Conservation (phyloP, 1,140 invertebrate species). For the Nomia melanderi region DNA sequence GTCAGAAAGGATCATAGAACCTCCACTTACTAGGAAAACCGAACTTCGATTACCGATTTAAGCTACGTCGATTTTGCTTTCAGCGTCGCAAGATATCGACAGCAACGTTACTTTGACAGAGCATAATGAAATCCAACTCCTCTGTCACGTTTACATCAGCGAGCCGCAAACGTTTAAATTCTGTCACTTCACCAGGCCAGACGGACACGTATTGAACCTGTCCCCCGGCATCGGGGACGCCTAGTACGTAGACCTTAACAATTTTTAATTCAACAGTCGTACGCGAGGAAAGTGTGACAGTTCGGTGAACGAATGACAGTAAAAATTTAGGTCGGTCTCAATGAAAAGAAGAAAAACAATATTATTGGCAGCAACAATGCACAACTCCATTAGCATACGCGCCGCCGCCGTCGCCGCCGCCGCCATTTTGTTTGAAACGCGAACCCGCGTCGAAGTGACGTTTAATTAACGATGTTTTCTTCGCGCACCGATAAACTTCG, state of each 20-base stretch:
- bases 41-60: neutral
- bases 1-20: neutral
- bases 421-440: neutral
- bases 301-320: no score
- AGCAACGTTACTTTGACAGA: slow-evolving; percentile 12
- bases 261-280: no score
- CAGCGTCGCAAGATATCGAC: slow-evolving; percentile 29
- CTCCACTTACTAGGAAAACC: neutral
- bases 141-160: slow-evolving; percentile 30
- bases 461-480: neutral
- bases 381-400: neutral
- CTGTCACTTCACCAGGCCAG: slow-evolving; percentile 41
- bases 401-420: rapidly evolving
- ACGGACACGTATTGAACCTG: slow-evolving; percentile 39
- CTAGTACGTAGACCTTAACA: neutral
- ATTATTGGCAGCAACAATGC: no score
- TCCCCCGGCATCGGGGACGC: neutral
- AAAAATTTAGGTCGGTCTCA: no score
- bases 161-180: neutral
- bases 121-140: slow-evolving; percentile 28
- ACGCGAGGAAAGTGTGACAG: neutral
- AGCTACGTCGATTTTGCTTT: neutral
- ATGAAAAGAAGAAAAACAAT: no score
- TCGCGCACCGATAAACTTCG: neutral
- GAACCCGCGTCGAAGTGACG: neutral